Evolutionary conservation across 2,797 vertebrate genomes (phyloP), one percentile per base, ranked within the genome.

Genomic region (Martes flavigula): DNA sequence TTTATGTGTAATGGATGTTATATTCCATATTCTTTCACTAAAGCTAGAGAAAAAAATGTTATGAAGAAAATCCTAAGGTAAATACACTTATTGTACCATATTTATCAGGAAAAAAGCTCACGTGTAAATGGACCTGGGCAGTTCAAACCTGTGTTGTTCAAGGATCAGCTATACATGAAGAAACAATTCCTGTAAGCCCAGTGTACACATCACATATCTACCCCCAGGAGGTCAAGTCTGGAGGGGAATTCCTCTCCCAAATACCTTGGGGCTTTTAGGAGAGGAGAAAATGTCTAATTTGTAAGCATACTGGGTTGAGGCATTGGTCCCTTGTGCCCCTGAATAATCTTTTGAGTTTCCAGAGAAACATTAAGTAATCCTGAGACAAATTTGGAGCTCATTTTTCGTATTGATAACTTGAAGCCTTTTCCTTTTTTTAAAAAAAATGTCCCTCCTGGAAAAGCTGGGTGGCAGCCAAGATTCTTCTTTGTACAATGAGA

Each of bases 401-500:
- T 91, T 86, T 94, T 88, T 95, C 89, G 75, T 83, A 77, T 25
- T 91, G 81, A 79, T 94, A 90, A 68, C 30, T 54, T 0, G 58
- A 40, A 62, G 40, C 27, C 35, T 96, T 54, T 84, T 27, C 56
- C 85, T 84, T 89, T 83, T 38, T 38, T 38, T 1, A 17, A 54
- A 60, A 60, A 87, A 91, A 54, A 46, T 38, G 2, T 89, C 3
- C 70, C 32, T 40, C 38, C 25, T 79, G 43, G 30, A 51, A 89
- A 38, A 81, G 48, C n/a, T 86, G 79, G 48, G 35, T 23, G 0
- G 60, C 56, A 75, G 89, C 94, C 89, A 56, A 78, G 20, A 77
- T 66, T 90, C 79, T 78, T 87, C 79, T 94, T 77, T 79, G 84
- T 78, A 79, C 60, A 91, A 5, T 79, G 94, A 86, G 83, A 95